Conservation (phyloP, 2,113 vertebrate species). For the Chrysemys picta region DNA sequence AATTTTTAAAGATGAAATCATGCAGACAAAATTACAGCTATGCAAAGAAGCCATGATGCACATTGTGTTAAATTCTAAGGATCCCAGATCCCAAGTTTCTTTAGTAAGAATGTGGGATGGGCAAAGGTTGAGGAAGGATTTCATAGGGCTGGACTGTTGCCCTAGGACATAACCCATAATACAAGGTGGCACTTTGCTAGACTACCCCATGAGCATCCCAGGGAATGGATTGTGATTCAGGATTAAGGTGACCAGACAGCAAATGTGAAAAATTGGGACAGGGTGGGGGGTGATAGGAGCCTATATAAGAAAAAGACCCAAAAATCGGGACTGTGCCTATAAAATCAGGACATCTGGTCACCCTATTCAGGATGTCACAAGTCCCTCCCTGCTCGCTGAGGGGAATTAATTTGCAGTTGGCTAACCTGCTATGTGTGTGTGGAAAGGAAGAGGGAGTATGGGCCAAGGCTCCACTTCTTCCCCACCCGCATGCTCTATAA, state of each 20-base stretch:
- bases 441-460: neutral
- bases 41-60: neutral
- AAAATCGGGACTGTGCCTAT: too few species aligned
- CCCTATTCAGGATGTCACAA: neutral
- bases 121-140: neutral
- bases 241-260: neutral
- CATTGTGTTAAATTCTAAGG: neutral
- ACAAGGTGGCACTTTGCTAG: neutral
- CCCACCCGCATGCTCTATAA: neutral
- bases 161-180: fast-evolving
- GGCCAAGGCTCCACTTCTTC: neutral
- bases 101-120: neutral
- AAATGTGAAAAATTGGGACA: too few species aligned
- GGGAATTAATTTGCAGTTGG: neutral
- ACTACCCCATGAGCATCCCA: neutral
- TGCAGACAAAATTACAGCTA: neutral
- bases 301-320: too few species aligned
- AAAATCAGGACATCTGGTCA: too few species aligned
- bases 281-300: too few species aligned
- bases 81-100: neutral
- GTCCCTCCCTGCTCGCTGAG: neutral
- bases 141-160: neutral
- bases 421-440: neutral
- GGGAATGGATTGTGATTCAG: neutral
- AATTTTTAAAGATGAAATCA: constrained; percentile 30